These are phyloP conservation scores for Pseudachorutes palmiensis DNA, from an alignment of 1,140 invertebrate genomes.

Conservation along the genomic window DNA sequence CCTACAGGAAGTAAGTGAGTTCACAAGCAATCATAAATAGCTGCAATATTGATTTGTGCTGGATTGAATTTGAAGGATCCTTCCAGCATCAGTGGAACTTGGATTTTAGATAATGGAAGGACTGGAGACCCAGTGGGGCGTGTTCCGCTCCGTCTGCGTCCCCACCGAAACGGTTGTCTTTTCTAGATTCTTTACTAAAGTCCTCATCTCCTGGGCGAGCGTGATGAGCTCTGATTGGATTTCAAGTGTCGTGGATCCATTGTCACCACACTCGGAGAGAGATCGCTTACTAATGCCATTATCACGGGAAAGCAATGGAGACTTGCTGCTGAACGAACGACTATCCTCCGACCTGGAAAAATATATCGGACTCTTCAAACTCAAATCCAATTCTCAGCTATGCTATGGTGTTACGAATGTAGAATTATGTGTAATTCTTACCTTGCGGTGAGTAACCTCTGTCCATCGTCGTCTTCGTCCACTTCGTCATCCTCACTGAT, in stretches of 20 bases:
- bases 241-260: slow-evolving; percentile 30
- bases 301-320: slow-evolving; percentile 34
- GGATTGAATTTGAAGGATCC: too few relatives aligned
- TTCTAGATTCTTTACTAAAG: slow-evolving; percentile 36
- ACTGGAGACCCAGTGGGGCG: slow-evolving; percentile 33
- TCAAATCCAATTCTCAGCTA: too few relatives aligned
- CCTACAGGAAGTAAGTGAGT: neutral
- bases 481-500: slow-evolving; percentile 90
- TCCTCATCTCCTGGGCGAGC: slow-evolving; percentile 37
- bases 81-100: too few relatives aligned
- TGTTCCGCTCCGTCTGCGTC: slow-evolving; percentile 32
- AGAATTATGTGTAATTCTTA: too few relatives aligned
- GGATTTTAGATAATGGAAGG: slow-evolving; percentile 36
- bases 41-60: too few relatives aligned
- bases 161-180: slow-evolving; percentile 28
- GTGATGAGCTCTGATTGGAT: slow-evolving; percentile 38
- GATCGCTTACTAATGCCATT: slow-evolving; percentile 37
- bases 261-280: slow-evolving; percentile 32
- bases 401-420: too few relatives aligned
- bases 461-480: slow-evolving; percentile 56
- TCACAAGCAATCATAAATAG: too few relatives aligned
- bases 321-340: slow-evolving; percentile 38
- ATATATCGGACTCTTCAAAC: too few relatives aligned
- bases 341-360: slow-evolving; percentile 36
- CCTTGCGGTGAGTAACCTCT: slow-evolving; percentile 37